phyloP scores from a whole-genome alignment of 2,888 invertebrate genomes.

The Leucophenga montana region DNA sequence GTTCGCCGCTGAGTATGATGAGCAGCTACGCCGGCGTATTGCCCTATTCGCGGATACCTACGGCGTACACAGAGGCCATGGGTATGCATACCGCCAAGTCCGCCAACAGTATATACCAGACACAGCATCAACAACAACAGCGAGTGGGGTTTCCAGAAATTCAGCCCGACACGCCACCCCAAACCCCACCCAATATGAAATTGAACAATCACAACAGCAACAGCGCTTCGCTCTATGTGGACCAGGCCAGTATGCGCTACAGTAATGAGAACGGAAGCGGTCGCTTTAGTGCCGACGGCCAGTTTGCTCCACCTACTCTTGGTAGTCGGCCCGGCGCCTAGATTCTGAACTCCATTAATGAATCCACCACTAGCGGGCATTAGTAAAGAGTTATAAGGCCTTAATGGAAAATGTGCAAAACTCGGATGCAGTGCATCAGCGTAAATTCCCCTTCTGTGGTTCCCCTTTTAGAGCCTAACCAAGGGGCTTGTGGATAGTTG shows the following conservation, averaged over 20 bases:
- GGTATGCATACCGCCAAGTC: slow-evolving; percentile 54
- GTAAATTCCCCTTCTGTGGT: slow-evolving; percentile 27
- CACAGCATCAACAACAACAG: slow-evolving; percentile 56
- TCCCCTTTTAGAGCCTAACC: not conserved
- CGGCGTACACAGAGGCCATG: slow-evolving; percentile 63
- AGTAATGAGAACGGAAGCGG: slow-evolving; percentile 49
- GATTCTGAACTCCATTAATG: not conserved
- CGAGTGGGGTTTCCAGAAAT: slow-evolving; percentile 86
- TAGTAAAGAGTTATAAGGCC: not conserved
- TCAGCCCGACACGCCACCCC: slow-evolving; percentile 89
- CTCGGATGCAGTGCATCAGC: not conserved
- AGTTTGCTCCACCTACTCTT: not conserved
- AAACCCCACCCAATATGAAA: slow-evolving; percentile 94
- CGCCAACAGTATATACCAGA: slow-evolving; percentile 42
- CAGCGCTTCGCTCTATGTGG: slow-evolving; percentile 76
- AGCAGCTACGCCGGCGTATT: slow-evolving; percentile 75
- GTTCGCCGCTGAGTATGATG: slow-evolving; percentile 72
- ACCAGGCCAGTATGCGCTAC: slow-evolving; percentile 73
- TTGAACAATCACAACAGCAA: slow-evolving; percentile 70
- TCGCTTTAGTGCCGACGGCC: not conserved
- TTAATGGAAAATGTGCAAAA: slow-evolving; percentile 21
- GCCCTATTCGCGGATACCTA: slow-evolving; percentile 76
- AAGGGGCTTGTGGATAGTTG: slow-evolving; percentile 32
- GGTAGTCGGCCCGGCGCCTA: slow-evolving; percentile 35
- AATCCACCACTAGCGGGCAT: not conserved